These are phyloP conservation scores for Struthidea cinerea DNA, from an alignment of 2,113 vertebrate genomes.

Conservation along the genomic window DNA sequence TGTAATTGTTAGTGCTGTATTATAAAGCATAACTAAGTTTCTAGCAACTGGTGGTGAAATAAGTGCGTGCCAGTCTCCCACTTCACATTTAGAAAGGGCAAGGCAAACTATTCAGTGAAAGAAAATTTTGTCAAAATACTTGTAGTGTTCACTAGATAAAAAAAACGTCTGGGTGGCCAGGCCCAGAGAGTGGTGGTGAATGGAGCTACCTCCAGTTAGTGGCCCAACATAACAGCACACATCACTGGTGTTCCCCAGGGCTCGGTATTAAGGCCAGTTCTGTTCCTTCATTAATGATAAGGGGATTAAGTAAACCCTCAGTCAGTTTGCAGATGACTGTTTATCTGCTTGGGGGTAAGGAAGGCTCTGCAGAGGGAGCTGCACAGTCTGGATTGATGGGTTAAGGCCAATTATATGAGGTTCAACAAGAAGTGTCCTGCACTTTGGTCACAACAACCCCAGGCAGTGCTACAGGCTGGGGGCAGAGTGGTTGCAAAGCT, in stretches of 20 bases:
- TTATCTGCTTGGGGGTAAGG: background rate
- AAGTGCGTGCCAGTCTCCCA: background rate
- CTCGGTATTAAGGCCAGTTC: background rate
- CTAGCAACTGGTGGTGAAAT: background rate
- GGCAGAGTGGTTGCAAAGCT: background rate
- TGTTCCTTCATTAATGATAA: background rate
- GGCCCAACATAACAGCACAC: background rate
- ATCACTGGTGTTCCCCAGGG: background rate
- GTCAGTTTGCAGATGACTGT: background rate
- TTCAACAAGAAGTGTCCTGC: background rate
- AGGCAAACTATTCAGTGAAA: background rate
- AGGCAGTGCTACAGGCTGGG: background rate
- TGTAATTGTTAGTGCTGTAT: background rate
- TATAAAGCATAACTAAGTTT: background rate
- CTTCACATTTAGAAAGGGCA: background rate
- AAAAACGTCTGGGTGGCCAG: background rate
- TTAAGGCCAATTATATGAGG: too few species aligned
- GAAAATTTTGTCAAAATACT: background rate
- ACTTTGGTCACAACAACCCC: background rate
- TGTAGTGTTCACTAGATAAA: background rate
- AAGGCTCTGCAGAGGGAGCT: background rate
- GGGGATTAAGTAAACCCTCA: background rate
- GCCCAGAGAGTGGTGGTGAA: background rate
- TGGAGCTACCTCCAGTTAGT: background rate
- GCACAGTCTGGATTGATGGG: fast-evolving